Evolutionary conservation across 2,113 vertebrate species (phyloP).

Genomic region (Picathartes gymnocephalus): DNA sequence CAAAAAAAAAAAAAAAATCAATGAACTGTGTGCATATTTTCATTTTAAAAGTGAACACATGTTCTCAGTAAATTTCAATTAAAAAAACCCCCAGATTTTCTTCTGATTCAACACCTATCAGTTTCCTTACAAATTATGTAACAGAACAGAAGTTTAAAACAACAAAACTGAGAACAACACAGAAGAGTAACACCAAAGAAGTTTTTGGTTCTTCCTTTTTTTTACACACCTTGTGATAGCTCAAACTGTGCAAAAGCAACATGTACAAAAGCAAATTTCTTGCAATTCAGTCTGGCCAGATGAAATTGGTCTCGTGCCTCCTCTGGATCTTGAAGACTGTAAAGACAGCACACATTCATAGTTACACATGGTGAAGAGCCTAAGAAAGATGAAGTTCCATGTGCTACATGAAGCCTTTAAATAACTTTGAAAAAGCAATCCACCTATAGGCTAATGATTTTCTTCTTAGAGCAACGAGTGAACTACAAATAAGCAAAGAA

Average conservation of each 20-base stretch:
- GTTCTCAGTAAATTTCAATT: neutral
- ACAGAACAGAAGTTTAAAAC: neutral
- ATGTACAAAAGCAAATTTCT: constrained; percentile 92
- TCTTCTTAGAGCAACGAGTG: neutral
- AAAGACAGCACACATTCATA: neutral
- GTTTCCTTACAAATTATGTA: neutral
- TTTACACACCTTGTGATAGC: constrained; percentile 81
- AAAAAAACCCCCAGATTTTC: neutral
- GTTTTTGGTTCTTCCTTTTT: neutral
- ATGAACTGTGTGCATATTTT: neutral
- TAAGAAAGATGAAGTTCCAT: neutral
- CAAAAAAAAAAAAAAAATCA: neutral
- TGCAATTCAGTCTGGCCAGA: constrained; percentile 87
- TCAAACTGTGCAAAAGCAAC: constrained; percentile 94
- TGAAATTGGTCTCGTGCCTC: constrained; percentile 91
- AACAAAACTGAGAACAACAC: neutral
- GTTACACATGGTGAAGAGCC: neutral
- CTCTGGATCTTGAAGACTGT: constrained; percentile 83
- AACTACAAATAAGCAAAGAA: neutral
- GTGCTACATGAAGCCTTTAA: neutral
- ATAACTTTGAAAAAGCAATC: neutral
- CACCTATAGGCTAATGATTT: neutral
- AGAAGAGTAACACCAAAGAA: neutral
- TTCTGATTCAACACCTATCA: neutral
- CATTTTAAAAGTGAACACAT: neutral